Conservation (phyloP, 2,797 vertebrate species). For the Ptychadena robeensis region DNA sequence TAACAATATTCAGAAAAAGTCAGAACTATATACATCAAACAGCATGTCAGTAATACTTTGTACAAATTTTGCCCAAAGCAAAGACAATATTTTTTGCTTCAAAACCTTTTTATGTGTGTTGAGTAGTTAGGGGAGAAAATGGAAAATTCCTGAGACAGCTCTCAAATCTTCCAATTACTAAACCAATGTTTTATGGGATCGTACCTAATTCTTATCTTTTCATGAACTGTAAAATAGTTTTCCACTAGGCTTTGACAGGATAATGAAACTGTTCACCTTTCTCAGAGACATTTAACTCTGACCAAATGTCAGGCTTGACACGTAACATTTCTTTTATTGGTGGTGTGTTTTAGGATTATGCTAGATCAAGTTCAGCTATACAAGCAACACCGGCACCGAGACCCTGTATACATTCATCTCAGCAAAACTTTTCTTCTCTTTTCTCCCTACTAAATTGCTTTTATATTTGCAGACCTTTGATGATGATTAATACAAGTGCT, state of each 20-base stretch:
- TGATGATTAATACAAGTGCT: constrained; percentile 42
- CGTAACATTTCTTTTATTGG: constrained; percentile 54
- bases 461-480: constrained; percentile 51
- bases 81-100: constrained; percentile 24
- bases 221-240: constrained; percentile 51
- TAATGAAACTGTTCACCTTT: constrained; percentile 59
- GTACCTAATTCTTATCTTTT: constrained; percentile 50
- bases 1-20: too few species aligned
- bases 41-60: background rate
- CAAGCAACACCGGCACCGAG: constrained; percentile 38
- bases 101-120: background rate
- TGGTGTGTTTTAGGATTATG: constrained; percentile 58
- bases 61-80: background rate
- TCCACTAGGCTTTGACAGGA: constrained; percentile 47
- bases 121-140: constrained; percentile 24
- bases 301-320: constrained; percentile 55
- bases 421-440: constrained; percentile 19
- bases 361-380: constrained; percentile 40
- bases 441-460: constrained; percentile 21
- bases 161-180: constrained; percentile 52
- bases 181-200: constrained; percentile 40
- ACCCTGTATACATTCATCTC: constrained; percentile 46
- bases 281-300: constrained; percentile 58
- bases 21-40: too few species aligned
- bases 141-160: constrained; percentile 17